phyloP scores from a whole-genome alignment of 2,888 invertebrate species.

The Chymomyza fuscimana region DNA sequence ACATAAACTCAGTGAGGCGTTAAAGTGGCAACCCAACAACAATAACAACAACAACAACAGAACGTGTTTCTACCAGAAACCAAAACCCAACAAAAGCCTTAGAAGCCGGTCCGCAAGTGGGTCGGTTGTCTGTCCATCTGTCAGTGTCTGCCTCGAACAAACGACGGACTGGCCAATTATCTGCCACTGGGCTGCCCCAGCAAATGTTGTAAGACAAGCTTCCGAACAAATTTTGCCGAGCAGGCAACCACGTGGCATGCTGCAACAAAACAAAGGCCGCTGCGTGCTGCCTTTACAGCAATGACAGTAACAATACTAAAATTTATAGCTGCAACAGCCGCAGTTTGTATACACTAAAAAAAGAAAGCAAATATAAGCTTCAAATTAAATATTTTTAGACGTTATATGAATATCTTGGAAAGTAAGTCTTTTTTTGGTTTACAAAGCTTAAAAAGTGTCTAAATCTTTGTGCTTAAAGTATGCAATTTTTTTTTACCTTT shows the following conservation, averaged over 20 bases:
- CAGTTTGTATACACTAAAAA: constrained; percentile 27
- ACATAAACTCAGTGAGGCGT: constrained; percentile 1
- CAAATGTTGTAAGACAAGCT: background rate
- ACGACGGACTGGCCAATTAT: background rate
- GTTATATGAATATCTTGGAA: too few species aligned
- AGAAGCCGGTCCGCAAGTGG: background rate
- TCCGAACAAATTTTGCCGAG: background rate
- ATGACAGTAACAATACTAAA: constrained; percentile 21
- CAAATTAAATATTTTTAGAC: too few species aligned
- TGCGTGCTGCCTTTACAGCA: background rate
- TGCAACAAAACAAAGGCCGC: constrained; percentile 11
- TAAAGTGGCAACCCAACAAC: background rate
- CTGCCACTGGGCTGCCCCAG: background rate
- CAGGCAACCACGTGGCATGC: constrained; percentile 9
- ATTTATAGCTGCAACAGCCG: background rate
- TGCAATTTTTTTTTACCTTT: too few species aligned
- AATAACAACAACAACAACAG: background rate
- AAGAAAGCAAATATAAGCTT: constrained; percentile 34
- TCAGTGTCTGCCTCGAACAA: background rate
- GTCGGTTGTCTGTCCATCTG: background rate
- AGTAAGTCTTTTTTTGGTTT: too few species aligned
- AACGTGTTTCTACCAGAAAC: too few species aligned
- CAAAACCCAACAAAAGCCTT: background rate
- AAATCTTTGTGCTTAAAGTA: too few species aligned
- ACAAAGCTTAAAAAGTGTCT: too few species aligned